A percentile compares a stretch with the other conserved stretches of the same genome.
phyloP scores from a whole-genome alignment of 2,797 vertebrate genomes.

The Bufotes viridis region DNA sequence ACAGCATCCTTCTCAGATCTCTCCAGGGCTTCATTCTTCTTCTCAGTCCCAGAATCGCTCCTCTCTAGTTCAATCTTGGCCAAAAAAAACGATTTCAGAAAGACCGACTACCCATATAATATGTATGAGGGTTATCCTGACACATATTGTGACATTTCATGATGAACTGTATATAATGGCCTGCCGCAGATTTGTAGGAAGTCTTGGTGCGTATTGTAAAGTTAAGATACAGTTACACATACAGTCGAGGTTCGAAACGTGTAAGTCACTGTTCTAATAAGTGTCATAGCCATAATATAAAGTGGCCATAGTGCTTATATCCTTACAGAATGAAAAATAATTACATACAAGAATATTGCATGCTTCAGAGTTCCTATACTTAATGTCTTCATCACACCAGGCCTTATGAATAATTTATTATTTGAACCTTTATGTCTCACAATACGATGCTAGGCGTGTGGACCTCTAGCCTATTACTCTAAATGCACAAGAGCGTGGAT shows the following conservation, averaged over 20 bases:
- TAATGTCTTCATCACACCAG: not conserved
- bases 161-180: too few species aligned
- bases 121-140: too few species aligned
- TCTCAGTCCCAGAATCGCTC: too few species aligned
- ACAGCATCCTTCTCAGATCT: too few species aligned
- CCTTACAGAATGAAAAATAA: not conserved
- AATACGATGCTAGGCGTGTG: not conserved
- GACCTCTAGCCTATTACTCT: conserved; percentile 13
- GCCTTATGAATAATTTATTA: not conserved
- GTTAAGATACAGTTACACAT: not conserved
- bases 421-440: not conserved
- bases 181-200: too few species aligned
- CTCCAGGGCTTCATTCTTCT: too few species aligned
- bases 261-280: not conserved
- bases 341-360: not conserved
- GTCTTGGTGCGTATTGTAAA: not conserved
- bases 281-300: not conserved
- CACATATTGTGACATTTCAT: too few species aligned
- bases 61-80: too few species aligned
- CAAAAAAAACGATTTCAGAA: too few species aligned
- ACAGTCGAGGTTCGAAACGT: not conserved
- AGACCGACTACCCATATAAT: too few species aligned
- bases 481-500: not conserved
- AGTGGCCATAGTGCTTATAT: not conserved
- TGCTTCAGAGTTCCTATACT: not conserved